Evolutionary conservation across 2,797 vertebrate species (phyloP).

Genomic region (Alfaro cultratus): DNA sequence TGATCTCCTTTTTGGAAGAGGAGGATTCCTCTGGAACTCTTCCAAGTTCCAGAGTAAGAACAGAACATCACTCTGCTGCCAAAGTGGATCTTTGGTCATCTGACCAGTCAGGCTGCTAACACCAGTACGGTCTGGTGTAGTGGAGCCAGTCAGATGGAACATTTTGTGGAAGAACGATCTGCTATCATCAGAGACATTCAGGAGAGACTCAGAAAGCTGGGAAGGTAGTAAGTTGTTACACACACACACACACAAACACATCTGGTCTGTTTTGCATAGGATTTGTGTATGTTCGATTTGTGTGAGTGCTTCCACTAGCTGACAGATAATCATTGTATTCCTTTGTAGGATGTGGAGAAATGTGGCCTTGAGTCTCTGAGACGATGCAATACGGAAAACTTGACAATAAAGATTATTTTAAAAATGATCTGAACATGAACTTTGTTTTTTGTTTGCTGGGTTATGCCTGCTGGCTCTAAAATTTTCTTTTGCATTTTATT

Average conservation of each 20-base stretch:
- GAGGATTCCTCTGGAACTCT: constrained; percentile 21
- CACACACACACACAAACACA: background rate
- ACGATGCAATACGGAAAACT: constrained; percentile 15
- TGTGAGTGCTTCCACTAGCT: constrained; percentile 6
- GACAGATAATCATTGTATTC: constrained; percentile 21
- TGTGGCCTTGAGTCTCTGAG: constrained; percentile 21
- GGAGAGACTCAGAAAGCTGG: background rate
- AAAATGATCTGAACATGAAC: background rate
- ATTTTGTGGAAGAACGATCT: background rate
- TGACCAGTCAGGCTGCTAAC: background rate
- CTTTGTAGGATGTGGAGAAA: background rate
- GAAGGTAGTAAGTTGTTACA: background rate
- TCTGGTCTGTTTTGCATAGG: constrained; percentile 1
- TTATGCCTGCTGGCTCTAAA: constrained; percentile 20
- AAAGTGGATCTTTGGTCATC: background rate
- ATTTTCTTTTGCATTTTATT: background rate
- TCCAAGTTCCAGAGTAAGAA: background rate
- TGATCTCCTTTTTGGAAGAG: background rate
- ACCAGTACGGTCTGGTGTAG: background rate
- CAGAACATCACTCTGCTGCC: background rate
- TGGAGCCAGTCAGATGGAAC: background rate
- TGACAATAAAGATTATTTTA: constrained; percentile 10
- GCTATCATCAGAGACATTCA: background rate
- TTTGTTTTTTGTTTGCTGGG: constrained; percentile 28
- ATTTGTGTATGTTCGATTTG: constrained; percentile 16